A percentile compares a stretch with the other conserved stretches of the same genome.
Conservation (phyloP, 1,140 invertebrate genomes). For the Melanaphis sacchari region DNA sequence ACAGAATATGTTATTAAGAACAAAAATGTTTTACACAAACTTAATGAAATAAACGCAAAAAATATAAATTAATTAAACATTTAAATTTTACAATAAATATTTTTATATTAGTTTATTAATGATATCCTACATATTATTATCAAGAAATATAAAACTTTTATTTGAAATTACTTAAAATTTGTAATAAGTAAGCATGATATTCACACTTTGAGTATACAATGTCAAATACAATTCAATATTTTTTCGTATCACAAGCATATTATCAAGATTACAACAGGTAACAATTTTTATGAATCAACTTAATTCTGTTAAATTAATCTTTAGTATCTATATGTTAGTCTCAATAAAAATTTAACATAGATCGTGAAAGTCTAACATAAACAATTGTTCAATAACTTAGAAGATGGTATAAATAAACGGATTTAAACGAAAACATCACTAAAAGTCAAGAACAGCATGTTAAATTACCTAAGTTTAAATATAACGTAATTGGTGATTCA, state of each 20-base stretch:
- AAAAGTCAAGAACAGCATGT: constrained; percentile 11
- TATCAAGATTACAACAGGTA: not conserved
- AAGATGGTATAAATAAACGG: not conserved
- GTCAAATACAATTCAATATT: not conserved
- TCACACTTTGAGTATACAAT: too few species aligned
- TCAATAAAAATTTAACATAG: not conserved
- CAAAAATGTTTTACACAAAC: not conserved
- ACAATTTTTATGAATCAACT: not conserved
- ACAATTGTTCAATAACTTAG: not conserved
- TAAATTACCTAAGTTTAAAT: not conserved
- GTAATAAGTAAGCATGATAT: not conserved
- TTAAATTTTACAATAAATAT: not conserved
- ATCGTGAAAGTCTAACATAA: too few species aligned
- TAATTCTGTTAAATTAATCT: not conserved
- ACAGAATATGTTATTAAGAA: not conserved
- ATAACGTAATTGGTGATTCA: not conserved
- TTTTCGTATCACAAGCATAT: not conserved
- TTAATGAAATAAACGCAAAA: not conserved
- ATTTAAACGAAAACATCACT: constrained; percentile 4
- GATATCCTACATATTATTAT: not conserved
- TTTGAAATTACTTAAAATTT: not conserved
- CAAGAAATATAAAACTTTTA: not conserved
- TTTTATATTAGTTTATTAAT: not conserved
- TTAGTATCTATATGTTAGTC: not conserved
- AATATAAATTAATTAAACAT: not conserved